Conservation (phyloP, 2,113 vertebrate genomes). For the Labrus mixtus region DNA sequence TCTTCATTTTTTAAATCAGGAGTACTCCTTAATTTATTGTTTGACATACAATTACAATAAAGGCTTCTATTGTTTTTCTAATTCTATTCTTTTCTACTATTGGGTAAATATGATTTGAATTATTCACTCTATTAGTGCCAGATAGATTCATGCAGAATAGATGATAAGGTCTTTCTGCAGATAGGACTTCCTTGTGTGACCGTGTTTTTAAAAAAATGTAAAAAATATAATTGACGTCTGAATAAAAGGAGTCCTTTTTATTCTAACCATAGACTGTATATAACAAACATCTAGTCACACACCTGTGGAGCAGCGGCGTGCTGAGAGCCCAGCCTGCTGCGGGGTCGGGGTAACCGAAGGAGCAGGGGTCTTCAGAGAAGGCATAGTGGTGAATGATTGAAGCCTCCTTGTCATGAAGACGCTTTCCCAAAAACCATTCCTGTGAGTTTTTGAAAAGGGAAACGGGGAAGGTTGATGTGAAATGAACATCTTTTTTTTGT, state of each 20-base stretch:
- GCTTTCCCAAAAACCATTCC: conserved; percentile 95
- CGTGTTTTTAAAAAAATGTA: no score
- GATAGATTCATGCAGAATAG: no score
- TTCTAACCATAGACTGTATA: no score
- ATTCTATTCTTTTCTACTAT: no score
- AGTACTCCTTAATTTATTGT: not conserved
- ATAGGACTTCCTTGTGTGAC: no score
- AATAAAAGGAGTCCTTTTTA: no score
- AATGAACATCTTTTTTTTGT: no score
- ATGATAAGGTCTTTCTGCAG: no score
- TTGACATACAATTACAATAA: not conserved
- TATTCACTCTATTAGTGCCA: no score
- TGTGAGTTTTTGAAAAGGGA: conserved; percentile 52
- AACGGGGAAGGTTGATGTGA: not conserved
- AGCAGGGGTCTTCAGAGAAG: conserved; percentile 90
- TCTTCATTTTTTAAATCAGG: not conserved
- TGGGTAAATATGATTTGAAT: no score
- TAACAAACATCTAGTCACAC: not conserved
- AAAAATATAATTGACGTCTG: no score
- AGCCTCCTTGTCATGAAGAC: conserved; percentile 88
- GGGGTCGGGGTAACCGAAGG: conserved; percentile 93
- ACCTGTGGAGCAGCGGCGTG: conserved; percentile 89
- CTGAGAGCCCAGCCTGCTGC: conserved; percentile 93
- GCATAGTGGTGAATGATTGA: conserved; percentile 96
- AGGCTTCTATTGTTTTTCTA: not conserved